Conservation (phyloP, 37 sponge, comb jelly and placozoan species). For the Beroe ovata region DNA sequence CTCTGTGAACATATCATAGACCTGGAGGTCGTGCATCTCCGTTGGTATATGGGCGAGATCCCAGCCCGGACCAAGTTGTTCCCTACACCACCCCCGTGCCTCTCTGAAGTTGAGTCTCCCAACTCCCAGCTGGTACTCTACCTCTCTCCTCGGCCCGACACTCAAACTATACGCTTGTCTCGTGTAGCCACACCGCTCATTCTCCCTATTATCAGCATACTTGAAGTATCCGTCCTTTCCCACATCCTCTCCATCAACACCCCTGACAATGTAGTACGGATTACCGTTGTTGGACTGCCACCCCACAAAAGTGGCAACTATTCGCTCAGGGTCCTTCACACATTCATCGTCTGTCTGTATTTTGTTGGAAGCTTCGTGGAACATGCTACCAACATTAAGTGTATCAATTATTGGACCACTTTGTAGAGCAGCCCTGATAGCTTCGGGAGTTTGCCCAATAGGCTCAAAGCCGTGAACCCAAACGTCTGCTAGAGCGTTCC, state of each 20-base stretch:
- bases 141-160: not conserved
- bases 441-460: not conserved
- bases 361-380: not conserved
- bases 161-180: not conserved
- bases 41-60: conserved; percentile 39
- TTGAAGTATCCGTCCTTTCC: conserved; percentile 19
- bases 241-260: not conserved
- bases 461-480: conserved; percentile 6
- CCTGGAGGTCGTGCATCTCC: conserved; percentile 38
- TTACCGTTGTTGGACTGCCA: not conserved
- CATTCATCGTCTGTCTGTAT: not conserved
- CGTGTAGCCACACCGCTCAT: not conserved
- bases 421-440: not conserved
- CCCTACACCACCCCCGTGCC: conserved; percentile 1
- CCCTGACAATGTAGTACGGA: conserved; percentile 33
- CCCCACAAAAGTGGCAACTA: not conserved
- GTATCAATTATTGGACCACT: not conserved
- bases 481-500: conserved; percentile 49
- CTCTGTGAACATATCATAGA: conserved; percentile 34
- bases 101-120: conserved; percentile 12
- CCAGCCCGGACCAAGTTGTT: not conserved
- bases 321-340: not conserved
- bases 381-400: not conserved
- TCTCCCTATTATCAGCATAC: conserved; percentile 17
- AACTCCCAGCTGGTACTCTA: conserved; percentile 24